These are phyloP conservation scores for Ctenopoma multispine DNA, from an alignment of 2,797 vertebrate genomes.

Conservation along the genomic window DNA sequence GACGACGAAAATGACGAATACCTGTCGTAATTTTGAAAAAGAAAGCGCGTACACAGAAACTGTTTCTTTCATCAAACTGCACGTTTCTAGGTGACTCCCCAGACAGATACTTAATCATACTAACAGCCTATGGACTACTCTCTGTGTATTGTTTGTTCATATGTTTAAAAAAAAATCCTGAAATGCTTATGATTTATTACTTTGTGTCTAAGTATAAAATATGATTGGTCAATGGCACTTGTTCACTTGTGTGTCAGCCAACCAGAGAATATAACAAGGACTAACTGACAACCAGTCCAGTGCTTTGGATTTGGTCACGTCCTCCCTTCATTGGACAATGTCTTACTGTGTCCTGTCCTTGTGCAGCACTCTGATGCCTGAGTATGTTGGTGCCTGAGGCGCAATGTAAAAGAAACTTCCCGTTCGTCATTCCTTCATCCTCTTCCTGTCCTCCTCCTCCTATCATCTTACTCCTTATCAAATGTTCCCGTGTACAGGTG, in stretches of 20 bases:
- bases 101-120: slow-evolving; percentile 86
- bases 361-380: slow-evolving; percentile 70
- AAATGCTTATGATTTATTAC: slow-evolving; percentile 82
- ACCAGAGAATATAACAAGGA: slow-evolving; percentile 64
- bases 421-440: slow-evolving; percentile 29
- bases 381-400: slow-evolving; percentile 74
- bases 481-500: slow-evolving; percentile 77
- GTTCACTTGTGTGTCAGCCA: slow-evolving; percentile 64
- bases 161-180: slow-evolving; percentile 74
- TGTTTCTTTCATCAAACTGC: slow-evolving; percentile 86
- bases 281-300: slow-evolving; percentile 47
- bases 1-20: slow-evolving; percentile 90
- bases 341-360: slow-evolving; percentile 72
- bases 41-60: slow-evolving; percentile 61
- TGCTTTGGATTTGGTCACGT: slow-evolving; percentile 69
- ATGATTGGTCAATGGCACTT: slow-evolving; percentile 64
- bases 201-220: slow-evolving; percentile 79
- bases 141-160: slow-evolving; percentile 93
- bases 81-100: slow-evolving; percentile 87
- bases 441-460: slow-evolving; percentile 5
- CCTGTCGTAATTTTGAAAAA: slow-evolving; percentile 82
- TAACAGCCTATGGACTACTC: slow-evolving; percentile 87
- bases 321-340: slow-evolving; percentile 71
- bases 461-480: slow-evolving; percentile 51
- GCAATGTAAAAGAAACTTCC: slow-evolving; percentile 72